Base-by-base conservation (phyloP, 2,797 vertebrate genomes). In the Varecia variegata region DNA sequence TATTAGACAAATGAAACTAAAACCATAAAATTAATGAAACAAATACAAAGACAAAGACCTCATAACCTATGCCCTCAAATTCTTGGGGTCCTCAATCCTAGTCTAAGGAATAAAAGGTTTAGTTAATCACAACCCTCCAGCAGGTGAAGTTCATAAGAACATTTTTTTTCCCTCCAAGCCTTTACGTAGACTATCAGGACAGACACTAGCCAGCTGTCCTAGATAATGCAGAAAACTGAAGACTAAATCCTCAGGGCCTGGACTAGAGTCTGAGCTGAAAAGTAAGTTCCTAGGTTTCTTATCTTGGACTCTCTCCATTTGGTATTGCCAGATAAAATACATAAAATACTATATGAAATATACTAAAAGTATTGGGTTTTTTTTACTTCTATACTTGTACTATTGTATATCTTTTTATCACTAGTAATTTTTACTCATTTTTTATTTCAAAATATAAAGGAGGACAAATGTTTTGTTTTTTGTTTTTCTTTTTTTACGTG, bases 1-100 rank as follows among this genome's bases (percentile, higher is more conserved):
- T 43, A 68, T 35, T 81, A 62, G 67, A 70, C 70, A 82, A 50
- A 32, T 62, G 10, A 86, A 58, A 73, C 21, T 67, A n/a, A 92
- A 52, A 17, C 15, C n/a, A 73, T 62, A 68, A 67, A 76, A 68
- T 62, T 43, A 85, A 5, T 50, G 32, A 88, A 40, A 74, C 20
- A 80, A 52, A 60, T 58, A 30, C 40, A 58, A 93, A 81, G 27
- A 58, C 4, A 58, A 93, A 81, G 27, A 58, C 4, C 38, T 65
- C n/a, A 81, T 50, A 35, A 21, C 11, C 9, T 56, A 10, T 56
- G 18, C 14, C 56, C 40, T 25, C 20, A 60, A 32, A 40, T 11
- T 8, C 27, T 71, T 40, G 10, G 30, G 15, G 7, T 81, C 47
- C 50, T 84, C 7, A 12, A 9, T 67, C 27, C 79, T 23, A 54